phyloP scores from a whole-genome alignment of 1,140 invertebrate species.

The Euglossa dilemma region DNA sequence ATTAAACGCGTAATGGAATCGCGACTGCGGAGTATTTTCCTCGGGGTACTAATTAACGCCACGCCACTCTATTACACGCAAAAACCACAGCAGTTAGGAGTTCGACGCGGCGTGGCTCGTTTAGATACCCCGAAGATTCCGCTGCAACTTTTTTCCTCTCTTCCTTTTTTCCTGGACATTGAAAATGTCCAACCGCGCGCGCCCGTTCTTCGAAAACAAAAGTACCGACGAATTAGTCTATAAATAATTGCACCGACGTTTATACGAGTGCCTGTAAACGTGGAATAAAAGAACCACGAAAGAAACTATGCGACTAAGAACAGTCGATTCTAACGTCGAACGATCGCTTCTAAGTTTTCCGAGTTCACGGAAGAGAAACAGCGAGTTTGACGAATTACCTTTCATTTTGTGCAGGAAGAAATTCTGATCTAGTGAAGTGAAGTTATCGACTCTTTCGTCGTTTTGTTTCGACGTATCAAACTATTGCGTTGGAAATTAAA shows the following conservation, averaged over 20 bases:
- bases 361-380: not conserved
- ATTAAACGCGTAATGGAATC: slow-evolving; percentile 64
- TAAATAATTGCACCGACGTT: slow-evolving; percentile 33
- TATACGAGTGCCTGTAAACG: too few relatives aligned
- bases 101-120: slow-evolving; percentile 6
- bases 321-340: not conserved
- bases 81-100: slow-evolving; percentile 33
- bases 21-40: slow-evolving; percentile 38
- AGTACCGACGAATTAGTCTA: not conserved
- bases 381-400: not conserved
- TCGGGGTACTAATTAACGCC: slow-evolving; percentile 63
- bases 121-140: slow-evolving; percentile 11
- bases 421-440: too few relatives aligned
- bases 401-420: not conserved
- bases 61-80: slow-evolving; percentile 57
- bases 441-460: too few relatives aligned
- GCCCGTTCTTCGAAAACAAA: not conserved
- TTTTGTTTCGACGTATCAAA: too few relatives aligned
- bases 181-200: not conserved
- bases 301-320: not conserved
- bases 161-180: not conserved
- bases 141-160: not conserved
- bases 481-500: too few relatives aligned
- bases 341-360: slow-evolving; percentile 1
- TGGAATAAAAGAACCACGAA: not conserved